phyloP scores from a whole-genome alignment of 2,888 invertebrate species.

The Oasisia sp. region DNA sequence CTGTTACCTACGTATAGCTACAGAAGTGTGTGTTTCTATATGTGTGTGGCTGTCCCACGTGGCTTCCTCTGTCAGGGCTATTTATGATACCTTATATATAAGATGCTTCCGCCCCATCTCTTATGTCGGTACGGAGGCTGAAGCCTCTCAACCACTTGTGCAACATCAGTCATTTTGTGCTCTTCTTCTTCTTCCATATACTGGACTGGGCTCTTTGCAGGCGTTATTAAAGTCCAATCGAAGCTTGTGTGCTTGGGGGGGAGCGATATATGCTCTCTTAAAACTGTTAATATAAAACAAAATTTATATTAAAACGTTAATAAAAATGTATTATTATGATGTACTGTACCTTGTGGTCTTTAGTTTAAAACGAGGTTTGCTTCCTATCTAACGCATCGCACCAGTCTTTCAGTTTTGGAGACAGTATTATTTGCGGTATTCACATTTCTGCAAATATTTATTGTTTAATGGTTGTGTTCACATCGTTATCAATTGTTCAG shows the following conservation, averaged over 20 bases:
- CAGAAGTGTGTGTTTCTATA: background rate
- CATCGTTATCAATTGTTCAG: background rate
- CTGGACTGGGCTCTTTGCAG: no score
- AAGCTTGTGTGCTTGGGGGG: no score
- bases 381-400: no score
- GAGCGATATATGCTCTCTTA: no score
- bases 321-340: no score
- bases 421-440: background rate
- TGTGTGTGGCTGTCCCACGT: background rate
- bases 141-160: background rate
- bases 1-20: background rate
- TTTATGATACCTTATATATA: background rate
- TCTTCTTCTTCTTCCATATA: no score
- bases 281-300: no score
- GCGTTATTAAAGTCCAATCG: no score
- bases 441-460: background rate
- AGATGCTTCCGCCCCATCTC: background rate
- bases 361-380: no score
- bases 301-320: no score
- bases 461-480: background rate
- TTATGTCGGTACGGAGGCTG: background rate
- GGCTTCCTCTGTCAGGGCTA: background rate
- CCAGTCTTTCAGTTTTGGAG: background rate
- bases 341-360: no score
- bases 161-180: background rate